Conservation (phyloP, 2,888 invertebrate genomes). For the Apodemia duryi region DNA sequence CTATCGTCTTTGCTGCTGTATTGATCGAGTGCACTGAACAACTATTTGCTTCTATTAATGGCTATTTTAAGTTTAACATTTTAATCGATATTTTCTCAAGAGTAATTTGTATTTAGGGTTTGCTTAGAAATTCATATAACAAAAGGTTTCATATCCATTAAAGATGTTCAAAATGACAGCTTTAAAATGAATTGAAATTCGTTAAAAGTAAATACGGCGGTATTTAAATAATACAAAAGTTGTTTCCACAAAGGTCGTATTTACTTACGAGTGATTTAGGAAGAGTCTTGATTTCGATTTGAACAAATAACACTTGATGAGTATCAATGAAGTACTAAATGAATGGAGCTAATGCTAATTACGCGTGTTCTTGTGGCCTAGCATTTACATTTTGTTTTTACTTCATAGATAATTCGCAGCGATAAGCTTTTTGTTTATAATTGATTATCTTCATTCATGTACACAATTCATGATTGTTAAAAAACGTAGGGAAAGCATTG, state of each 20-base stretch:
- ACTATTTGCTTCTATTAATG: conserved; percentile 38
- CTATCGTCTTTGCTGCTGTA: conserved; percentile 56
- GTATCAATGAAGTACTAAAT: not conserved
- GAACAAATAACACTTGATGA: not conserved
- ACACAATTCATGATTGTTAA: conserved; percentile 40
- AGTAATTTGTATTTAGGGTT: no score
- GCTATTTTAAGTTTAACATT: conserved; percentile 19
- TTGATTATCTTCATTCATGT: conserved; percentile 44
- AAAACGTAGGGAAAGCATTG: conserved; percentile 56
- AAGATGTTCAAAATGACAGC: not conserved
- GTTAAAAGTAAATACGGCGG: no score
- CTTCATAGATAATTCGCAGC: not conserved
- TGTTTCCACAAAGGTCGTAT: no score
- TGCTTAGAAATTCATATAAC: not conserved
- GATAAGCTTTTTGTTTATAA: conserved; percentile 30
- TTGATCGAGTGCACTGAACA: conserved; percentile 66
- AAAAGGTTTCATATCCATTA: not conserved
- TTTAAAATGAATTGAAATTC: no score
- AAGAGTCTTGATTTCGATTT: not conserved
- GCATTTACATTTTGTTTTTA: not conserved
- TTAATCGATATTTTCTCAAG: not conserved
- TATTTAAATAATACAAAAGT: no score
- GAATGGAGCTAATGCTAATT: conserved; percentile 1
- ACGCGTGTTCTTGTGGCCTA: not conserved
- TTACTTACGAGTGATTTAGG: not conserved